Percentiles rank a stretch among this genome's conserved stretches.
Evolutionary conservation across 2,888 invertebrate genomes (phyloP).

Genomic region (Ellobium chinense): DNA sequence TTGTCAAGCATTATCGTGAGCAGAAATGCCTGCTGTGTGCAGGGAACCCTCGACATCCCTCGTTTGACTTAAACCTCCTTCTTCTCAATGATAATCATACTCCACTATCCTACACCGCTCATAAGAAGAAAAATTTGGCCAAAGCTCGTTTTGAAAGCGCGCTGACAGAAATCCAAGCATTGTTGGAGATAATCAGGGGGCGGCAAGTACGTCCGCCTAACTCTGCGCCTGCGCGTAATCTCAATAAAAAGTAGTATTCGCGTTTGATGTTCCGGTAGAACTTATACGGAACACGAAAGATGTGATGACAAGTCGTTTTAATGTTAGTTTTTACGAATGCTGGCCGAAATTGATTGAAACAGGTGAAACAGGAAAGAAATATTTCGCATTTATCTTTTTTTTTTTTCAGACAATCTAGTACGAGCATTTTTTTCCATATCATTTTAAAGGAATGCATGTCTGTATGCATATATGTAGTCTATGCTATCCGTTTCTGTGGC

Average conservation of each 20-base stretch:
- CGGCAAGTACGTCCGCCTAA: not conserved
- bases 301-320: not conserved
- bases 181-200: constrained; percentile 1
- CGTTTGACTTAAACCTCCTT: not conserved
- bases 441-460: no score
- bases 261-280: not conserved
- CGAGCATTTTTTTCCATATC: no score
- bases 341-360: not conserved
- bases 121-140: not conserved
- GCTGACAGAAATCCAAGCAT: constrained; percentile 1
- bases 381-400: no score
- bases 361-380: not conserved
- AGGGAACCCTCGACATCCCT: not conserved
- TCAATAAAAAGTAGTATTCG: not conserved
- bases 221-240: not conserved
- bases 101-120: not conserved
- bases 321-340: not conserved
- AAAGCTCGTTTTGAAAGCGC: not conserved
- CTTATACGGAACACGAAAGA: not conserved
- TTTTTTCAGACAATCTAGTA: no score
- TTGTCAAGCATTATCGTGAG: no score
- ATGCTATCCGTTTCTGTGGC: no score
- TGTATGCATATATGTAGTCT: no score
- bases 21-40: no score
- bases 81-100: not conserved